Percentiles rank a stretch among this genome's conserved stretches.
Evolutionary conservation across 2,888 invertebrate genomes (phyloP).

Genomic region (Pyrocoelia pectoralis): DNA sequence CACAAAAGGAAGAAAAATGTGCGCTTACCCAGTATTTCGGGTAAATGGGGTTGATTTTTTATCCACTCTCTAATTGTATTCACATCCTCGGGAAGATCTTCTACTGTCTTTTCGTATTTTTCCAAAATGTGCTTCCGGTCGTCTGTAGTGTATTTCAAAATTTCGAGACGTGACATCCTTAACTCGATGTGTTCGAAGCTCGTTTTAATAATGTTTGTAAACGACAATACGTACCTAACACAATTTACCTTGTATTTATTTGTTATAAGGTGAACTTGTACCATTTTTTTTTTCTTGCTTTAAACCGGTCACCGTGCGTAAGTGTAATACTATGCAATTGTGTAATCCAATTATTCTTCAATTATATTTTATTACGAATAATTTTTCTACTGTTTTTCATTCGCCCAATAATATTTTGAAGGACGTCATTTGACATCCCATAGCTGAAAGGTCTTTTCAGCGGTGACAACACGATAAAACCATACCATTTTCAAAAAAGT

Average conservation of each 20-base stretch:
- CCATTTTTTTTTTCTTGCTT: background rate
- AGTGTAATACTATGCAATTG: background rate
- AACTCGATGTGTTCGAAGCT: background rate
- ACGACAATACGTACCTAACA: background rate
- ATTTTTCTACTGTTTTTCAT: too few relatives aligned
- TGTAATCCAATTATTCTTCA: too few relatives aligned
- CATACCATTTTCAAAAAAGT: too few relatives aligned
- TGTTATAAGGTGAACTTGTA: background rate
- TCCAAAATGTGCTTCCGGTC: background rate
- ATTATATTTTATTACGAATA: too few relatives aligned
- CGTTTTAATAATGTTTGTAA: background rate
- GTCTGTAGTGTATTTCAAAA: background rate
- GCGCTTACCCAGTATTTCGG: slow-evolving; percentile 46
- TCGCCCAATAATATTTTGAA: too few relatives aligned
- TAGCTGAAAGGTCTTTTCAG: too few relatives aligned
- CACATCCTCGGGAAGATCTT: slow-evolving; percentile 39
- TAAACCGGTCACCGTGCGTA: background rate
- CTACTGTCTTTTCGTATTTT: background rate
- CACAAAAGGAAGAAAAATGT: background rate
- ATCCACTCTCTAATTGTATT: slow-evolving; percentile 45
- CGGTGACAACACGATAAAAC: too few relatives aligned
- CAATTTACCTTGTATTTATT: background rate
- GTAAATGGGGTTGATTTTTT: slow-evolving; percentile 47
- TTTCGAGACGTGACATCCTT: background rate
- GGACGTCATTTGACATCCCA: too few relatives aligned